Evolutionary conservation across 2,797 vertebrate genomes (phyloP), one percentile per base, ranked within the genome.

Genomic region (Sebastes itinus): DNA sequence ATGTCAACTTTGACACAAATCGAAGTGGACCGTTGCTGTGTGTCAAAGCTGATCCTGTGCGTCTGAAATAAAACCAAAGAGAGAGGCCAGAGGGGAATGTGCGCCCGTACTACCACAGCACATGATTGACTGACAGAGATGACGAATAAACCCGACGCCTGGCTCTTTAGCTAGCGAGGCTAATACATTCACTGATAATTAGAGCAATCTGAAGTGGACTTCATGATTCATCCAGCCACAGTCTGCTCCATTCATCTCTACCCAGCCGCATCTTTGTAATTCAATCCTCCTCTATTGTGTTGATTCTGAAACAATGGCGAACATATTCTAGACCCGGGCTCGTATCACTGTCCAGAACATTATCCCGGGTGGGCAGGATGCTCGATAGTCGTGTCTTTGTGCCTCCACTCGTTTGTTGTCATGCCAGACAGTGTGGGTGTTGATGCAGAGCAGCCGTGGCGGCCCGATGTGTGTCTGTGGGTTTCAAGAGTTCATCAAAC

Each of bases 131-230:
- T 63, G 67, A 70, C 63, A 56, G 72, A 81, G 72, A 75, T 33
- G 63, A 62, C 8, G 27, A 83, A 78, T 66, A 72, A 86, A 82
- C 42, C 66, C 23, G 2, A 18, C 72, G 71, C 74, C 73, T 30
- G 70, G 67, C 72, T 75, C 14, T 88, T 86, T 86, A 87, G 83
- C 80, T 73, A 25, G 61, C 20, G 1, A 72, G 73, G 79, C 46
- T 89, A 89, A 91, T 89, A 63, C 86, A 89, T 90, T 92, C 89
- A 85, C 80, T 72, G 86, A 93, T 92, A 92, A 94, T 94, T 85
- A 88, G 90, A 84, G 87, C 87, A 88, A 86, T 93, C 87, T 92
- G 86, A 94, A 92, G 89, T 84, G 88, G 89, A 91, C 87, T 91
- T 90, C 66, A 88, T 78, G 82, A 92, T 92, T 92, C 90, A 93